Base-by-base conservation (phyloP, 2,888 invertebrate species). In the Eristalis intricaria region DNA sequence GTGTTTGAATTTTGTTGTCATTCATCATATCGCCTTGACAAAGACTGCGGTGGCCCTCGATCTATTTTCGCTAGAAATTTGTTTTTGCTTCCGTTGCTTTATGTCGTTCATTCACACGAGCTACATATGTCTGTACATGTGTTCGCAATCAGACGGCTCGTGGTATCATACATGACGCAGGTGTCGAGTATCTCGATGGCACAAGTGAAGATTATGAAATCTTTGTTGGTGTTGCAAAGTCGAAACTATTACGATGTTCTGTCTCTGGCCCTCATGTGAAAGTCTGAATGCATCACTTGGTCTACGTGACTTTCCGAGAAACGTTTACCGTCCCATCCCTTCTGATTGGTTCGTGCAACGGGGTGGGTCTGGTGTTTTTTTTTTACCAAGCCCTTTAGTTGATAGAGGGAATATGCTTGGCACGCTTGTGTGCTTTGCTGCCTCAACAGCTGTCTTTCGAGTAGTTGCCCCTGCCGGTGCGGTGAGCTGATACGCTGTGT, bases 31-130 rank as follows among this genome's bases (percentile, higher is more conserved):
- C 43, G 32, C 38, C 35, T 29, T 40, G 56, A 43, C 50, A 43
- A 26, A 63, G 5, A 60, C 29, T 40, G 22, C 8, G n/a, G 10
- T 58, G 22, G 15, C 40, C 40, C 35, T 69, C 22, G 19, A 22
- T 35, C 13, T 13, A 22, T 19, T 40, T 13, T n/a, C 22, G 50
- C 7, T 35, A 56, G 13, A 58, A 64, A 61, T 71, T 71, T 56
- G 35, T 58, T 65, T 22, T 35, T 23, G 38, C 23, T 61, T 71
- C 23, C 40, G 71, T 71, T 4, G 5, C 8, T 56, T 40, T 19
- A n/a, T n/a, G 23, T 15, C 35, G 56, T 74, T 74, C 63, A 43
- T 61, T 73, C 43, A 22, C 29, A 63, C n/a, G 40, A 61, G 73
- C 61, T 63, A 63, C 26, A 29, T 29, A 29, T 29, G 29, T 29